phyloP scores from a whole-genome alignment of 2,888 invertebrate species.

The Carcina quercana region DNA sequence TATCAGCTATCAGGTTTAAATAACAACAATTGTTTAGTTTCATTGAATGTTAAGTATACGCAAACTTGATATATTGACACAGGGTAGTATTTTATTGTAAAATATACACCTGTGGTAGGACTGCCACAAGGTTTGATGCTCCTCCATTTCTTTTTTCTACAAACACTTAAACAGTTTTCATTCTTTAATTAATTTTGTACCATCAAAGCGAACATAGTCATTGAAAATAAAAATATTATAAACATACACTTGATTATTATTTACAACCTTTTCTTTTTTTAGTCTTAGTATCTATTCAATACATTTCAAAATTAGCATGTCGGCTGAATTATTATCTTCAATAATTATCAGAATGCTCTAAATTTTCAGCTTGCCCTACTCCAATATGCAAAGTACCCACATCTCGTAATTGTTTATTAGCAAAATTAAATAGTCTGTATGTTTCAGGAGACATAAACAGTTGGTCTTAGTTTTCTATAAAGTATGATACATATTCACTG shows the following conservation, averaged over 20 bases:
- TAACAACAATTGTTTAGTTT: slow-evolving; percentile 23
- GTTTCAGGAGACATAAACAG: too few species aligned
- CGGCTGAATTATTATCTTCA: not conserved
- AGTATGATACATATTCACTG: too few species aligned
- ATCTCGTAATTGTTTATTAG: too few species aligned
- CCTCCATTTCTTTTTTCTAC: slow-evolving; percentile 4
- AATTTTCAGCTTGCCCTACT: slow-evolving; percentile 28
- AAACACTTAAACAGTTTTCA: slow-evolving; percentile 1
- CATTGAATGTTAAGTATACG: slow-evolving; percentile 22
- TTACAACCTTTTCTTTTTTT: not conserved
- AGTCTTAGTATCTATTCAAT: not conserved
- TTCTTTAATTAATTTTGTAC: slow-evolving; percentile 8
- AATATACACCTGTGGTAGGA: slow-evolving; percentile 52
- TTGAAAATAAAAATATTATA: slow-evolving; percentile 16
- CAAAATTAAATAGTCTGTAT: too few species aligned
- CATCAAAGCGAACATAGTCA: slow-evolving; percentile 16
- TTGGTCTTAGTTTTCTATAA: too few species aligned
- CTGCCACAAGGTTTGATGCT: slow-evolving; percentile 25
- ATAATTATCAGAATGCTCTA: slow-evolving; percentile 2
- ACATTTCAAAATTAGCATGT: not conserved
- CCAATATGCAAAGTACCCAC: slow-evolving; percentile 53
- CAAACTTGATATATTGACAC: slow-evolving; percentile 33
- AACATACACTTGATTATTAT: not conserved
- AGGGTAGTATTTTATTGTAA: slow-evolving; percentile 53
- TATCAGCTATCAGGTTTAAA: too few species aligned